These are phyloP conservation scores for Lucinisca nassula DNA, from an alignment of 2,888 invertebrate genomes.

Conservation along the genomic window DNA sequence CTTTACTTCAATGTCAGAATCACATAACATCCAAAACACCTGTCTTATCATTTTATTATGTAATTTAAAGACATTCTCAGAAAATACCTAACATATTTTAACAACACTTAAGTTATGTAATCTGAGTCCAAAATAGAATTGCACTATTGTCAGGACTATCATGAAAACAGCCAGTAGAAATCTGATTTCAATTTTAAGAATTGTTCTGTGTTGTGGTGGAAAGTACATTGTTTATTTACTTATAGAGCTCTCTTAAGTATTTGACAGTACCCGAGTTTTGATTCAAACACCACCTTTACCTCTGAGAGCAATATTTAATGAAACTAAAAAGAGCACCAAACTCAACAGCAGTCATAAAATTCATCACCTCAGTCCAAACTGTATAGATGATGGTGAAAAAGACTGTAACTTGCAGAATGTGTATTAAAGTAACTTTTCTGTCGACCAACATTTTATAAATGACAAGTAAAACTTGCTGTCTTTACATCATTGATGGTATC, in stretches of 20 bases:
- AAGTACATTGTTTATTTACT: neutral
- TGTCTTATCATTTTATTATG: neutral
- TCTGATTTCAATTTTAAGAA: conserved; percentile 23
- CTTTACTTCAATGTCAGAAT: neutral
- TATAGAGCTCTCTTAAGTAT: too few relatives aligned
- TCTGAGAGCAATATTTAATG: neutral
- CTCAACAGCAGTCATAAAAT: neutral
- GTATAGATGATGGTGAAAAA: conserved; percentile 6
- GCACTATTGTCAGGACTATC: neutral
- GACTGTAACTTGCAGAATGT: neutral
- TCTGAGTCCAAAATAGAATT: conserved; percentile 13
- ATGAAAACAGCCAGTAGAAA: conserved; percentile 10
- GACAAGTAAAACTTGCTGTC: too few relatives aligned
- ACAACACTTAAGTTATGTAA: neutral
- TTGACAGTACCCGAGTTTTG: too few relatives aligned
- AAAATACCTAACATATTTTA: neutral
- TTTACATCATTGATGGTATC: too few relatives aligned
- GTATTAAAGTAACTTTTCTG: neutral
- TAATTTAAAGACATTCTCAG: neutral
- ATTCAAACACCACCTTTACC: too few relatives aligned
- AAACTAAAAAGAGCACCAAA: neutral
- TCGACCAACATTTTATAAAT: neutral
- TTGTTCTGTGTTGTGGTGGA: conserved; percentile 8
- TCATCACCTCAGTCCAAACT: neutral
- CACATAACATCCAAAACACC: neutral